These are phyloP conservation scores for Serranus cabrilla DNA, from an alignment of 2,797 vertebrate species.

Conservation along the genomic window DNA sequence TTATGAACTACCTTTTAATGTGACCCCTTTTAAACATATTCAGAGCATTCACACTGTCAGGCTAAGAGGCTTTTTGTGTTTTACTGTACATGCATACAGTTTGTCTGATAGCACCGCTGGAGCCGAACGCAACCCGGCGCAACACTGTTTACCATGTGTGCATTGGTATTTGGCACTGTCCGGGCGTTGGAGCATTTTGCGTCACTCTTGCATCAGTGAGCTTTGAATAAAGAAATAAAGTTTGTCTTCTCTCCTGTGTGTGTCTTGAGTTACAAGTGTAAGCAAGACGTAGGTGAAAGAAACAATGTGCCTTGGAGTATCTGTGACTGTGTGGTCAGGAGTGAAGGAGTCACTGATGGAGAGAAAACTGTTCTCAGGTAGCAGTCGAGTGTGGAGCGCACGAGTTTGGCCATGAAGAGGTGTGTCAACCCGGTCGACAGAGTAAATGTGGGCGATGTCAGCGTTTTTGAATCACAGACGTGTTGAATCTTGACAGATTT, in stretches of 20 bases:
- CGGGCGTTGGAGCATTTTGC: conserved; percentile 70
- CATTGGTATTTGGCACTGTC: conserved; percentile 55
- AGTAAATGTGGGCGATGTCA: no score
- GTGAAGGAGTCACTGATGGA: conserved; percentile 40
- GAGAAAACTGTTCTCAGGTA: conserved; percentile 40
- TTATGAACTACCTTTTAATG: conserved; percentile 40
- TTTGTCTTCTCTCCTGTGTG: conserved; percentile 63
- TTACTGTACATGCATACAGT: conserved; percentile 43
- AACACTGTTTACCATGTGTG: conserved; percentile 75
- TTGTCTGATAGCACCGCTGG: conserved; percentile 44
- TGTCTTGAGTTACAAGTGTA: conserved; percentile 40
- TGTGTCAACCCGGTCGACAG: not conserved
- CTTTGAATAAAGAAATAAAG: conserved; percentile 73
- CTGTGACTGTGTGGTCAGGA: conserved; percentile 33
- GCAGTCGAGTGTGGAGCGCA: conserved; percentile 21
- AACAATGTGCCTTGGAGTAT: conserved; percentile 24
- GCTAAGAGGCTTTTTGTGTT: conserved; percentile 37
- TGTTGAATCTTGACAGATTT: no score
- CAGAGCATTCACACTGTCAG: not conserved
- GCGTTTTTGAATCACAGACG: no score
- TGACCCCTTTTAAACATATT: not conserved
- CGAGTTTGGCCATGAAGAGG: conserved; percentile 45
- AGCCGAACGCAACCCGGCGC: conserved; percentile 66
- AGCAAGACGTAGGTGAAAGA: conserved; percentile 37
- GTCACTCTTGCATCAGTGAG: conserved; percentile 80